These are phyloP conservation scores for Brevipalpus yothersi DNA, from an alignment of 1,140 invertebrate species.

Conservation along the genomic window DNA sequence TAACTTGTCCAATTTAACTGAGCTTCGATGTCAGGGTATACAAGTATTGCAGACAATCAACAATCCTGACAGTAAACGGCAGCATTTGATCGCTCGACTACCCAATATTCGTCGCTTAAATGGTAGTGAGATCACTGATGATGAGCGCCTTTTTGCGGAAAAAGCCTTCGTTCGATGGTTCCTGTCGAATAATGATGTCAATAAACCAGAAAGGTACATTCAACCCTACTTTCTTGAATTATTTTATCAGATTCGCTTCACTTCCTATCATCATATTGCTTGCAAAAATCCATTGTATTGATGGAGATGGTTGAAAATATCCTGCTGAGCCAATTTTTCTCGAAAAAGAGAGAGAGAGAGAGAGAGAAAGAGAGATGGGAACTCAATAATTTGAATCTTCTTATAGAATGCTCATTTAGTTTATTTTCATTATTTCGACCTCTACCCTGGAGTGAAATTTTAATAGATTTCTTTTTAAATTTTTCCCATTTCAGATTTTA, in stretches of 20 bases:
- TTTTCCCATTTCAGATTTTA: conserved; percentile 35
- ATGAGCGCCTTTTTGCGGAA: conserved; percentile 74
- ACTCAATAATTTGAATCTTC: no score
- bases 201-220: conserved; percentile 12
- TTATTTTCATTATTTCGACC: no score
- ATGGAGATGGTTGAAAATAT: not conserved
- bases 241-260: not conserved
- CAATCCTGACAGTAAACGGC: conserved; percentile 37
- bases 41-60: conserved; percentile 30
- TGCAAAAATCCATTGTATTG: not conserved
- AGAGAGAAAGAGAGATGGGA: no score
- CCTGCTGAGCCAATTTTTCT: not conserved
- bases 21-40: conserved; percentile 41
- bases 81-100: conserved; percentile 57
- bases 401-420: no score
- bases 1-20: conserved; percentile 49
- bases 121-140: conserved; percentile 49
- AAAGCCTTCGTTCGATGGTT: conserved; percentile 72
- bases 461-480: conserved; percentile 1
- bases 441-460: no score
- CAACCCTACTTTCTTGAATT: not conserved
- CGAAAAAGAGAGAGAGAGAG: no score
- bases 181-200: conserved; percentile 31
- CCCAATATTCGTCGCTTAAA: conserved; percentile 62
- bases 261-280: not conserved